A percentile compares a stretch with the other conserved stretches of the same genome.
phyloP scores from a whole-genome alignment of 2,888 invertebrate genomes.

The Ligdia adustata region DNA sequence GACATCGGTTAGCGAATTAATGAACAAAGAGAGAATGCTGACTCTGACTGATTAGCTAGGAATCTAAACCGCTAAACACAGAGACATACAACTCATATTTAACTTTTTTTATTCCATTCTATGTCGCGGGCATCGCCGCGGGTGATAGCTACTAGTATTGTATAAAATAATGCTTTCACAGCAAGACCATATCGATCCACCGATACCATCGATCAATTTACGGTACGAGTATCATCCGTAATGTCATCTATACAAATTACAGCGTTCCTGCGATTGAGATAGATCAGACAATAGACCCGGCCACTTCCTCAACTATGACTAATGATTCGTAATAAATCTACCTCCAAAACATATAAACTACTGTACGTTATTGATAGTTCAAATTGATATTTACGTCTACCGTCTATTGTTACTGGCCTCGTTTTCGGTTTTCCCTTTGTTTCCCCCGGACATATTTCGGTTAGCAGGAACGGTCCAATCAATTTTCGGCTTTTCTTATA shows the following conservation, averaged over 20 bases:
- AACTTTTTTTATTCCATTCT: too few relatives aligned
- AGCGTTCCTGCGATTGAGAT: slow-evolving; percentile 31
- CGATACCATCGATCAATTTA: slow-evolving; percentile 66
- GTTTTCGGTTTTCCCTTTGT: slow-evolving; percentile 57
- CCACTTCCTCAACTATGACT: slow-evolving; percentile 36
- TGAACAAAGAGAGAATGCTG: too few relatives aligned
- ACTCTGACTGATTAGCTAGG: too few relatives aligned
- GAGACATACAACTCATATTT: too few relatives aligned
- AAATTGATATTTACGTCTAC: slow-evolving; percentile 40
- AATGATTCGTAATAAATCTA: slow-evolving; percentile 38
- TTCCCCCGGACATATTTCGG: slow-evolving; percentile 62
- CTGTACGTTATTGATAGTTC: slow-evolving; percentile 42
- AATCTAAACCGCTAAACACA: too few relatives aligned
- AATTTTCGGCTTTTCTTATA: slow-evolving; percentile 72
- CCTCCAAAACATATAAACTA: slow-evolving; percentile 33
- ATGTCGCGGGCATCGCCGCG: too few relatives aligned
- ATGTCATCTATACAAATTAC: slow-evolving; percentile 16
- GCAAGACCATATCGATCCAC: too few relatives aligned
- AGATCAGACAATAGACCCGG: slow-evolving; percentile 29
- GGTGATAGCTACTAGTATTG: too few relatives aligned
- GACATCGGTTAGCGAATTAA: too few relatives aligned
- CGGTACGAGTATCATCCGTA: slow-evolving; percentile 46
- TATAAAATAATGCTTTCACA: too few relatives aligned
- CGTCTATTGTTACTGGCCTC: slow-evolving; percentile 41
- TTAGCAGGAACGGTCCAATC: slow-evolving; percentile 61